These are phyloP conservation scores for Notamacropus eugenii DNA, from an alignment of 2,797 vertebrate species.

Conservation along the genomic window DNA sequence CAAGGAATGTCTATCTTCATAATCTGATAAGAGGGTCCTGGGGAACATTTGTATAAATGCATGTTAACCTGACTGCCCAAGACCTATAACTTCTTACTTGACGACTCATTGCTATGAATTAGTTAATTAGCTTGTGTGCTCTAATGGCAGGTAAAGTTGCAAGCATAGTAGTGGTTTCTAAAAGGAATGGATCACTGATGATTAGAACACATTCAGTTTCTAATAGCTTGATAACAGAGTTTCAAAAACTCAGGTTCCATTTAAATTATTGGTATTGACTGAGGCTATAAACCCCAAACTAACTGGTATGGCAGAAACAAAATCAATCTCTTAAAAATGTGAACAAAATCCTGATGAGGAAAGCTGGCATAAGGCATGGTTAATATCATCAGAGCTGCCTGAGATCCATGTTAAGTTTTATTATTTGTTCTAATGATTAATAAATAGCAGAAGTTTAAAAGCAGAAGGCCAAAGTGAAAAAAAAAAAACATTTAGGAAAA, in stretches of 20 bases:
- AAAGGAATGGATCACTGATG: constrained; percentile 49
- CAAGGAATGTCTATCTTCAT: constrained; percentile 68
- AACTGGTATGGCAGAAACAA: constrained; percentile 55
- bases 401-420: constrained; percentile 56
- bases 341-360: constrained; percentile 64
- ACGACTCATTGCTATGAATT: constrained; percentile 42
- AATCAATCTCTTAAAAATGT: constrained; percentile 72
- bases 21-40: constrained; percentile 63
- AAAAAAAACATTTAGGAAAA: constrained; percentile 53
- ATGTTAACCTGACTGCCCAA: constrained; percentile 52
- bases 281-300: constrained; percentile 59
- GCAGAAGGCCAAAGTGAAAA: background rate
- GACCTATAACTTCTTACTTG: constrained; percentile 19
- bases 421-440: constrained; percentile 66
- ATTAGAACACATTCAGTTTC: constrained; percentile 63
- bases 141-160: constrained; percentile 43
- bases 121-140: constrained; percentile 58
- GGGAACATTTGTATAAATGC: constrained; percentile 78
- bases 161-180: constrained; percentile 30
- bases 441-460: constrained; percentile 58
- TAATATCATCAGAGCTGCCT: constrained; percentile 53
- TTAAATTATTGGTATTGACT: constrained; percentile 71
- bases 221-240: background rate
- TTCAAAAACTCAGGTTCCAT: constrained; percentile 55
- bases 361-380: constrained; percentile 50